A percentile compares a stretch with the other conserved stretches of the same genome.
Conservation (phyloP, 2,113 vertebrate species). For the Neolamprologus sp. region DNA sequence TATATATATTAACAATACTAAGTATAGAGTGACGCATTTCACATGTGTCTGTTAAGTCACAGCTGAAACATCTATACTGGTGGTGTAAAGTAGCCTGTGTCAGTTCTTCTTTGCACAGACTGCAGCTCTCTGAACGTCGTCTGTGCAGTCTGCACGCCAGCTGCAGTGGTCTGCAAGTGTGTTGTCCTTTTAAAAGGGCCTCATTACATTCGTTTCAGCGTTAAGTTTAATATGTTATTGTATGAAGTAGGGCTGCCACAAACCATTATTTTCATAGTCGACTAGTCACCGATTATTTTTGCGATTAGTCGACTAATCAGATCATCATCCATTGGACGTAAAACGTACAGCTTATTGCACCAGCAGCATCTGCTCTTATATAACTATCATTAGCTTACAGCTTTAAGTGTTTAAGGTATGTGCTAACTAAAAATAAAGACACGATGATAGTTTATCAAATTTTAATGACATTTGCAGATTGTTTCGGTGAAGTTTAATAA, state of each 20-base stretch:
- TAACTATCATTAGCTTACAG: too few species aligned
- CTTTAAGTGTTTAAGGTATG: fast-evolving
- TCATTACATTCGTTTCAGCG: neutral
- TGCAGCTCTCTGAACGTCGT: neutral
- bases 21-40: neutral
- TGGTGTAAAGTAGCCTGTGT: neutral
- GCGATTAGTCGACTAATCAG: too few species aligned
- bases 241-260: too few species aligned
- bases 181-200: neutral
- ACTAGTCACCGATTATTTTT: too few species aligned
- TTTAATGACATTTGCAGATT: too few species aligned
- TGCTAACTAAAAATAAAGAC: too few species aligned
- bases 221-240: neutral
- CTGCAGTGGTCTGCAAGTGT: neutral
- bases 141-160: neutral
- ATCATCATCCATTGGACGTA: fast-evolving
- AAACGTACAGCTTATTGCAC: fast-evolving
- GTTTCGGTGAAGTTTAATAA: fast-evolving
- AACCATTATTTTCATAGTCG: fast-evolving
- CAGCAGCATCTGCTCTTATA: too few species aligned
- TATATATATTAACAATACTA: neutral
- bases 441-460: too few species aligned
- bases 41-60: neutral
- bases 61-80: neutral
- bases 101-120: neutral